Evolutionary conservation across 2,113 vertebrate species (phyloP).

Genomic region (Serinus canaria): DNA sequence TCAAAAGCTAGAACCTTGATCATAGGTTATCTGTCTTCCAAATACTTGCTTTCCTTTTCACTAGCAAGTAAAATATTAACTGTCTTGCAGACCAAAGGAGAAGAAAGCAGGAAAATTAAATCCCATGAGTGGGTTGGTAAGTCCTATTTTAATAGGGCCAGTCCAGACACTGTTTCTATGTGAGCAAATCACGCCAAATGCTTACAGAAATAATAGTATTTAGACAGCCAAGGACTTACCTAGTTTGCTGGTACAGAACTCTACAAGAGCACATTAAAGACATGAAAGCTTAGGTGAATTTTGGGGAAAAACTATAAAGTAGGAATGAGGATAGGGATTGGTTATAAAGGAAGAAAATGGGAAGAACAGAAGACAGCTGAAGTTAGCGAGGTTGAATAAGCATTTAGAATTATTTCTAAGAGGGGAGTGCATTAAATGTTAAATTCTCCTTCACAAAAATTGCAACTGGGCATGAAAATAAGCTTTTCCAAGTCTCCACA

Average conservation of each 20-base stretch:
- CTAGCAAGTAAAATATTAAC: constrained; percentile 11
- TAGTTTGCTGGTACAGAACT: neutral
- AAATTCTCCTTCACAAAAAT: neutral
- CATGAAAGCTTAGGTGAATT: neutral
- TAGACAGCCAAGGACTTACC: neutral
- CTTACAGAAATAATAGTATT: neutral
- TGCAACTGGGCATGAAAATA: neutral
- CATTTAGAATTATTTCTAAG: neutral
- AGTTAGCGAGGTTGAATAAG: neutral
- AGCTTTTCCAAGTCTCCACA: neutral
- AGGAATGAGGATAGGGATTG: neutral
- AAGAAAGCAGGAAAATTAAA: neutral
- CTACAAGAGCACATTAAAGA: neutral
- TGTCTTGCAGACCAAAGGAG: neutral
- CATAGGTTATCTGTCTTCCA: neutral
- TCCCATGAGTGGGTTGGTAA: neutral
- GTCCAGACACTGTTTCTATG: neutral
- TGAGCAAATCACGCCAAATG: neutral
- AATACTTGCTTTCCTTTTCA: neutral
- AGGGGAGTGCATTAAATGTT: neutral
- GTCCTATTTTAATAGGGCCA: neutral
- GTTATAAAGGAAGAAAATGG: neutral
- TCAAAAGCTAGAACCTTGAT: neutral
- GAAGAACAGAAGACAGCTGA: neutral
- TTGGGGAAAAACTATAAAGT: neutral